Base-by-base conservation (phyloP, 2,113 vertebrate genomes). In the Ptilorrhoa leucosticta region DNA sequence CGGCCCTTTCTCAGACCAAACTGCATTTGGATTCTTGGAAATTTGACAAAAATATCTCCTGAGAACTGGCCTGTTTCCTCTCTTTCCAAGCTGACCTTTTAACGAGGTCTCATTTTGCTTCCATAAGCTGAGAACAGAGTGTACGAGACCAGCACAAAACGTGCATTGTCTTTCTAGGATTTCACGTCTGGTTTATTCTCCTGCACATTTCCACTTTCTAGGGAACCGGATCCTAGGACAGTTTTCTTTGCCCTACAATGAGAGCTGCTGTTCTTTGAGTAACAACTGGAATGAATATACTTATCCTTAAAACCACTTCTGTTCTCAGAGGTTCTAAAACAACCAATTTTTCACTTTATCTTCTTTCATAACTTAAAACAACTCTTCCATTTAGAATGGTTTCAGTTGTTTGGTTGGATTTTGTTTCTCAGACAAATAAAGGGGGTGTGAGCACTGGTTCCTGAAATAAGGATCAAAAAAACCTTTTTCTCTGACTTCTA, bases 141-240 rank as follows among this genome's bases (percentile, higher is more conserved):
- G 92, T 94, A 91, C 14, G 0, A 77, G 27, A 73, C 26, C 56
- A 78, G 75, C 76, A 89, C 28, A 92, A 90, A 56, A 51, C 15
- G 7, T n/a, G n/a, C 39, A 19, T 94, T 93, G 79, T 88, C 93
- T 90, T 96, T 95, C 94, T 93, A 96, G 93, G 95, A 92, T 95
- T 90, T 78, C 37, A 51, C 9, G 21, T 60, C 71, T 73, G 39
- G 6, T 73, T 87, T 35, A 13, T 83, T 47, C 35, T 91, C 53
- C 71, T 77, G 39, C 27, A n/a, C 21, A 31, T 77, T 61, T 83
- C 44, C 35, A 13, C 75, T 86, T 88, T 91, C 71, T 37, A 72
- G 78, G 47, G 58, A 22, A 20, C 5, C 15, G 83, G 60, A 70
- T 58, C 31, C 44, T 20, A 58, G 20, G 82, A 17, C 2, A 31